These are phyloP conservation scores for Chrysolina oricalcia DNA, from an alignment of 2,888 invertebrate genomes.

Conservation along the genomic window DNA sequence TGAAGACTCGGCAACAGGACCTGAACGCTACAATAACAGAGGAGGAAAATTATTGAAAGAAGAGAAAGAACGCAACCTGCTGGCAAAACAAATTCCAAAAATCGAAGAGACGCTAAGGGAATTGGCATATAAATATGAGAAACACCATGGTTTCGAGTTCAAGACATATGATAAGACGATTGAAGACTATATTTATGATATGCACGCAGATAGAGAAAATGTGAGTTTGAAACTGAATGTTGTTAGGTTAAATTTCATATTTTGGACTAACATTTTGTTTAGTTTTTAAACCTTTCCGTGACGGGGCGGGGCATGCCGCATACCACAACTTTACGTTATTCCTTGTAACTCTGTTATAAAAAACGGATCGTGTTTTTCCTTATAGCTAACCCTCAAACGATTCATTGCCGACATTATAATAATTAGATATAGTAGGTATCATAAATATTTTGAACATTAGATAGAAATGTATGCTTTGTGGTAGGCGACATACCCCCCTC, in stretches of 20 bases:
- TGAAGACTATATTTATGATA: slow-evolving; percentile 76
- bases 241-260: neutral
- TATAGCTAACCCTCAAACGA: too few species aligned
- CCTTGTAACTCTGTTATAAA: too few species aligned
- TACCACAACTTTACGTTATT: too few species aligned
- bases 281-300: too few species aligned
- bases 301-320: too few species aligned
- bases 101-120: slow-evolving; percentile 79
- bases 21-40: slow-evolving; percentile 88
- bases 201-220: slow-evolving; percentile 78
- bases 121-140: slow-evolving; percentile 75
- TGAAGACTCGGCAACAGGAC: slow-evolving; percentile 84
- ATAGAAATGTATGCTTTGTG: too few species aligned
- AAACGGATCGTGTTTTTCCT: too few species aligned
- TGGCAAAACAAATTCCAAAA: slow-evolving; percentile 82
- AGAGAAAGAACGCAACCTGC: slow-evolving; percentile 87
- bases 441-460: too few species aligned
- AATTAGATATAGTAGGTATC: too few species aligned
- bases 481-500: too few species aligned
- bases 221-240: slow-evolving; percentile 54
- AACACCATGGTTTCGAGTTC: slow-evolving; percentile 74
- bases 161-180: slow-evolving; percentile 79
- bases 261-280: too few species aligned
- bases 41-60: slow-evolving; percentile 90
- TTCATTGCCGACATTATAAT: too few species aligned